These are phyloP conservation scores for Quadroppia sp. DNA, from an alignment of 2,888 invertebrate genomes.

Conservation along the genomic window DNA sequence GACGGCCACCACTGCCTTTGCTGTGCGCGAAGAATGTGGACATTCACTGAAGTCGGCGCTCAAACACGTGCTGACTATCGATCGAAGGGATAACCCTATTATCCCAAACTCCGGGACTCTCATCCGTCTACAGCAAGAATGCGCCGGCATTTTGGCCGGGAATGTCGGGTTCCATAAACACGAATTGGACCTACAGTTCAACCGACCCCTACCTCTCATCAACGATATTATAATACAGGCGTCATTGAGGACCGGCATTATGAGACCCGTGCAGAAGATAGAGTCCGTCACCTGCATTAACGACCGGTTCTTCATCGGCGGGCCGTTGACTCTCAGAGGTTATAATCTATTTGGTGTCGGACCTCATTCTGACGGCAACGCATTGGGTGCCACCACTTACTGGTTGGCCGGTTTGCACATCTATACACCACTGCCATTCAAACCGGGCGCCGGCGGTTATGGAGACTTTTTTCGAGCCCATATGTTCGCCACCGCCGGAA, in stretches of 20 bases:
- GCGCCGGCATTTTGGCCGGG: conserved; percentile 78
- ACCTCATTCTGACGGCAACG: conserved; percentile 65
- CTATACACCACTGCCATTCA: conserved; percentile 84
- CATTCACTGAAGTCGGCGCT: conserved; percentile 79
- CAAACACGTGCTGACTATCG: conserved; percentile 68
- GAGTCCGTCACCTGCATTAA: conserved; percentile 56
- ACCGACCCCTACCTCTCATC: conserved; percentile 60
- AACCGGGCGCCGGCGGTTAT: conserved; percentile 69
- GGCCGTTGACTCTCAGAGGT: conserved; percentile 80
- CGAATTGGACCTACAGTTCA: conserved; percentile 68
- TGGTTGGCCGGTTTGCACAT: conserved; percentile 83
- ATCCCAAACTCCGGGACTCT: conserved; percentile 72
- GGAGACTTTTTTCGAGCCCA: conserved; percentile 82
- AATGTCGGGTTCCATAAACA: conserved; percentile 84
- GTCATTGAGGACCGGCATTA: conserved; percentile 33
- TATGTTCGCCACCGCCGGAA: conserved; percentile 82
- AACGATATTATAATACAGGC: conserved; percentile 54
- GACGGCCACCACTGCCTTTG: conserved; percentile 70
- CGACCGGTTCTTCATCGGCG: conserved; percentile 81
- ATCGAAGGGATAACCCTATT: conserved; percentile 71
- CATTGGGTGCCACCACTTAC: conserved; percentile 63
- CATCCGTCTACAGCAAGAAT: conserved; percentile 63
- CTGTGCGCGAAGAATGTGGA: conserved; percentile 81
- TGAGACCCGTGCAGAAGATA: conserved; percentile 33
- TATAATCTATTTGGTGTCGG: conserved; percentile 83